phyloP scores from a whole-genome alignment of 1,140 invertebrate genomes.

The Ephestia elutella region DNA sequence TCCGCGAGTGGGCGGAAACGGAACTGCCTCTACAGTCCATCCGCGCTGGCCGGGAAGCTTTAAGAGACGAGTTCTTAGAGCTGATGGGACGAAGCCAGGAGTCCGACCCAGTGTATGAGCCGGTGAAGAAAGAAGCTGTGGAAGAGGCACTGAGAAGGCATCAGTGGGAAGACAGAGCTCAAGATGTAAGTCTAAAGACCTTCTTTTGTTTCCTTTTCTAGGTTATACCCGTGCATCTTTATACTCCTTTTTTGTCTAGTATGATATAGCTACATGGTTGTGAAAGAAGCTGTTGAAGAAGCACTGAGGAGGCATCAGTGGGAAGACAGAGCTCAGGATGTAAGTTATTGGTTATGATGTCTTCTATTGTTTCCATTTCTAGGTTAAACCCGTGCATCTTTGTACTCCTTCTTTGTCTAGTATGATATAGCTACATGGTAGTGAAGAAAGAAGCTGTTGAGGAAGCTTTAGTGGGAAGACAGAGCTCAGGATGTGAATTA shows the following conservation, averaged over 20 bases:
- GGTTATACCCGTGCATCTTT: too few species aligned
- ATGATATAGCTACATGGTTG: too few species aligned
- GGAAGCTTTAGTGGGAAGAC: slow-evolving; percentile 93
- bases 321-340: slow-evolving; percentile 83
- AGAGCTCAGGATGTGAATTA: slow-evolving; percentile 70
- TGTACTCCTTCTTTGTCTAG: too few species aligned
- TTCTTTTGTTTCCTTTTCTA: too few species aligned
- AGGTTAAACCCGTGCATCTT: too few species aligned
- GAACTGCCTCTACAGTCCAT: slow-evolving; percentile 84
- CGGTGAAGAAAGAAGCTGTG: slow-evolving; percentile 89
- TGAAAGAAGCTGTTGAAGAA: slow-evolving; percentile 92
- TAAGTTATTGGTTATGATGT: slow-evolving; percentile 22
- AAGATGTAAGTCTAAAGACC: slow-evolving; percentile 40
- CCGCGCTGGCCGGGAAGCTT: slow-evolving; percentile 88
- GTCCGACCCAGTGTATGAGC: slow-evolving; percentile 94
- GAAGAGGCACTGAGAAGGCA: slow-evolving; percentile 86
- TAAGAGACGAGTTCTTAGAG: slow-evolving; percentile 89
- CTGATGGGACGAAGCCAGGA: slow-evolving; percentile 81
- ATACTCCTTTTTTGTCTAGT: too few species aligned
- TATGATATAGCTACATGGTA: too few species aligned
- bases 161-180: slow-evolving; percentile 89
- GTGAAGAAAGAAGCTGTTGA: slow-evolving; percentile 85
- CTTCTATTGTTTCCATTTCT: too few species aligned
- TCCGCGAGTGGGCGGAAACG: slow-evolving; percentile 96
- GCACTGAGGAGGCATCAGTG: slow-evolving; percentile 86